These are phyloP conservation scores for Aspidoscelis tigris DNA, from an alignment of 2,113 vertebrate species.

Conservation along the genomic window DNA sequence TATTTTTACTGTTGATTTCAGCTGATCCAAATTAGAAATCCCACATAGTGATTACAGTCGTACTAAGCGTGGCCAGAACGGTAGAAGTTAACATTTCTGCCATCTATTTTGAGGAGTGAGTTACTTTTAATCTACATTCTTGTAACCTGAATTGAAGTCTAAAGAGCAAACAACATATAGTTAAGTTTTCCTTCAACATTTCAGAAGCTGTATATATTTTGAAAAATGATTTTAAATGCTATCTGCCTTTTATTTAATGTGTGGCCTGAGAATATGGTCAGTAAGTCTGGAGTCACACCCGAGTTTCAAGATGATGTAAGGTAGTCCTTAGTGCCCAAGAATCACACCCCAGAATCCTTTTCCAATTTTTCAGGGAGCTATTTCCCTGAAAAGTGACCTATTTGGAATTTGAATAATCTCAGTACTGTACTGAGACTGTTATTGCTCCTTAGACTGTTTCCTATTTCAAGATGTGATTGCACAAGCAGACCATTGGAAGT, in stretches of 20 bases:
- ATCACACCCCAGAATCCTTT: too few species aligned
- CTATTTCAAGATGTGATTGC: too few species aligned
- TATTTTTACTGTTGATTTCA: constrained; percentile 22
- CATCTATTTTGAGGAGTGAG: constrained; percentile 32
- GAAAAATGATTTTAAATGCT: neutral
- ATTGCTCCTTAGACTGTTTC: too few species aligned
- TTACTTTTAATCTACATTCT: neutral
- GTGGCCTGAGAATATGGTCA: neutral
- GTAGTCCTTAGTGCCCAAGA: too few species aligned
- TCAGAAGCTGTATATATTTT: neutral
- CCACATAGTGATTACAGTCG: neutral
- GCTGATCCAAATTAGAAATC: constrained; percentile 11
- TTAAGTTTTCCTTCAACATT: neutral
- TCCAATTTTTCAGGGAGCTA: too few species aligned
- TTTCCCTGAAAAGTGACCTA: too few species aligned
- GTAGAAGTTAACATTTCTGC: neutral
- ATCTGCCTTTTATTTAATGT: neutral
- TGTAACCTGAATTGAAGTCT: constrained; percentile 10
- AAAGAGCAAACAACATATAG: neutral
- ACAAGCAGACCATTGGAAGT: too few species aligned
- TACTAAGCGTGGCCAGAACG: neutral
- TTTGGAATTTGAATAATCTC: too few species aligned
- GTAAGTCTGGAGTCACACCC: neutral
- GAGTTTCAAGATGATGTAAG: neutral
- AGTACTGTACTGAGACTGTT: too few species aligned